Percentiles rank a stretch among this genome's conserved stretches.
Evolutionary conservation across 2,888 invertebrate genomes (phyloP).

Genomic region (Odontocolon sp.): DNA sequence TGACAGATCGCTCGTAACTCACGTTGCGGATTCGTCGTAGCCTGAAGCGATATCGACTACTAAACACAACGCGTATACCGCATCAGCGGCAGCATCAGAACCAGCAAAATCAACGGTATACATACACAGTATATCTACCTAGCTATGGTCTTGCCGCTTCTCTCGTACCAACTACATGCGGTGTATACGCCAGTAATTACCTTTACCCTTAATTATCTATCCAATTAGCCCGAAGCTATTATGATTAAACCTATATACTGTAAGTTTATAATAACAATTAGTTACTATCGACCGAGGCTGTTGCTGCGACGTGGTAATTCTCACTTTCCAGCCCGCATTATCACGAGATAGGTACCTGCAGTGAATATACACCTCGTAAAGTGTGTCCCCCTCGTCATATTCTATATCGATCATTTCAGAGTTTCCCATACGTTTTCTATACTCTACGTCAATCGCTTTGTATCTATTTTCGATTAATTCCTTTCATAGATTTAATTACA

Average conservation of each 20-base stretch:
- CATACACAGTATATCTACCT: conserved; percentile 50
- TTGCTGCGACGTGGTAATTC: conserved; percentile 73
- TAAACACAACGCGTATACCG: conserved; percentile 72
- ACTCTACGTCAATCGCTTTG: not conserved
- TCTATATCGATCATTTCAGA: not conserved
- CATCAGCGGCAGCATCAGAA: conserved; percentile 59
- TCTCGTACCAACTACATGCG: conserved; percentile 45
- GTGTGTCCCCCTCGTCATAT: conserved; percentile 3
- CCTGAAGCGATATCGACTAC: conserved; percentile 72
- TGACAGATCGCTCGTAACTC: conserved; percentile 60
- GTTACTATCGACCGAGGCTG: conserved; percentile 76
- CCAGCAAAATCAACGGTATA: conserved; percentile 64
- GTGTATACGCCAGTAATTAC: conserved; percentile 79
- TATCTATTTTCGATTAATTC: conserved; percentile 14
- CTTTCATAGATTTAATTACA: conserved; percentile 10
- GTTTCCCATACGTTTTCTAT: not conserved
- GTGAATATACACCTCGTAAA: conserved; percentile 26
- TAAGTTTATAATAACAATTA: conserved; percentile 81
- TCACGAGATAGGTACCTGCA: not conserved
- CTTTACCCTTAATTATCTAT: conserved; percentile 81
- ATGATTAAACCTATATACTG: conserved; percentile 80
- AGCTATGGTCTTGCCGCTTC: conserved; percentile 41
- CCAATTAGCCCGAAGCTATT: conserved; percentile 81
- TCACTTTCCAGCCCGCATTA: conserved; percentile 57
- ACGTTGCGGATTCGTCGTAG: conserved; percentile 45